A percentile compares a stretch with the other conserved stretches of the same genome.
These are phyloP conservation scores for Nesidiocoris tenuis DNA, from an alignment of 2,888 invertebrate species.

Conservation along the genomic window DNA sequence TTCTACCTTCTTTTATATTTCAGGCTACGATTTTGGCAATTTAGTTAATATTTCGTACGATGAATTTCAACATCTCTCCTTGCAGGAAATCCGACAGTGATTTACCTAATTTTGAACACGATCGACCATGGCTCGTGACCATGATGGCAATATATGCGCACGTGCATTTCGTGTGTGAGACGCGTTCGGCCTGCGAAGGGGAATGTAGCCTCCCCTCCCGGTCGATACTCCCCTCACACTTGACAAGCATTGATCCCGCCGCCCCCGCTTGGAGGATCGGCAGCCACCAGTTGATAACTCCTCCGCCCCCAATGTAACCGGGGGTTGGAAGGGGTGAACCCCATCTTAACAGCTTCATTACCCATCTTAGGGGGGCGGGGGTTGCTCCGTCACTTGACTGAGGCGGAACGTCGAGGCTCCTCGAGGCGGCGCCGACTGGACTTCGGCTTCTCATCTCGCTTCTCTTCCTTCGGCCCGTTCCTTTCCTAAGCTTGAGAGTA, in stretches of 20 bases:
- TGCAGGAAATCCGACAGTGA: too few relatives aligned
- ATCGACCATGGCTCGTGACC: too few relatives aligned
- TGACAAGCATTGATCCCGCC: not conserved
- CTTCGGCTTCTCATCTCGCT: not conserved
- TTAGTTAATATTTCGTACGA: too few relatives aligned
- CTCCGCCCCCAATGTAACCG: not conserved
- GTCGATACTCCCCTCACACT: not conserved
- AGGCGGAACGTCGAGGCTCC: not conserved
- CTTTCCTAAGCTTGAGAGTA: not conserved
- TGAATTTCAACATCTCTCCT: too few relatives aligned
- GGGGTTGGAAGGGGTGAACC: not conserved
- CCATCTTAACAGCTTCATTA: conserved; percentile 45
- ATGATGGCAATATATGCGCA: too few relatives aligned
- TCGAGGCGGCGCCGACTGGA: not conserved
- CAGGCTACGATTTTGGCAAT: too few relatives aligned
- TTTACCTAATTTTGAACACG: too few relatives aligned
- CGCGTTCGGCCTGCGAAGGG: not conserved
- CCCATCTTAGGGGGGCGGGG: conserved; percentile 14
- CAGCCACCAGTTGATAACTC: not conserved
- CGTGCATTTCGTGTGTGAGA: too few relatives aligned
- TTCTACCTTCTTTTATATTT: too few relatives aligned
- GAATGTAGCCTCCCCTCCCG: not conserved
- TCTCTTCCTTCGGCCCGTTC: not conserved
- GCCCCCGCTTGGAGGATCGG: not conserved
- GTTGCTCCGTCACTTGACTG: conserved; percentile 34